Evolutionary conservation across 2,113 vertebrate species (phyloP).

Genomic region (Toxostoma redivivum): DNA sequence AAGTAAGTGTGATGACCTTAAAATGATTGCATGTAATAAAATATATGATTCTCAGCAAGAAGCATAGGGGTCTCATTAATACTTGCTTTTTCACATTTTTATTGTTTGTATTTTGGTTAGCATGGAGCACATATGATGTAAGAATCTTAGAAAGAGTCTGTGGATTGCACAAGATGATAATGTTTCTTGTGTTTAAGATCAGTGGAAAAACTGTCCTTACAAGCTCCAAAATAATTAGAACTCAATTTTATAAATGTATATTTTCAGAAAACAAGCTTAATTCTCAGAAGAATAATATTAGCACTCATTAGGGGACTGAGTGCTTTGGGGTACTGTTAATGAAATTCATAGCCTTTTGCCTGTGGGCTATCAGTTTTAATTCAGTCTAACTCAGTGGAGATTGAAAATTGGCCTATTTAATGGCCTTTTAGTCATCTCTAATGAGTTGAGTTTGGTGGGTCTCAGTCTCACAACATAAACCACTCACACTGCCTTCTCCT

Average conservation of each 20-base stretch:
- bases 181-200: not conserved
- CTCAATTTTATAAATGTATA: slow-evolving; percentile 36
- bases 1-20: not conserved
- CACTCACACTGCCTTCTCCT: not conserved
- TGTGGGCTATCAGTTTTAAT: slow-evolving; percentile 46
- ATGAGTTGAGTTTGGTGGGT: slow-evolving; percentile 18
- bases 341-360: slow-evolving; percentile 51
- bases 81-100: not conserved
- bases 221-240: slow-evolving; percentile 1
- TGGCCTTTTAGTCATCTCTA: slow-evolving; percentile 5
- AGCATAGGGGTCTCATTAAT: not conserved
- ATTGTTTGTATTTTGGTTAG: not conserved
- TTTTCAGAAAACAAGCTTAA: slow-evolving; percentile 59
- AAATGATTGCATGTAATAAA: not conserved
- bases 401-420: slow-evolving; percentile 50
- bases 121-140: not conserved
- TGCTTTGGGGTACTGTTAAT: slow-evolving; percentile 39
- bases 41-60: not conserved
- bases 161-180: not conserved
- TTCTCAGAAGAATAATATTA: slow-evolving; percentile 55
- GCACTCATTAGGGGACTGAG: slow-evolving; percentile 32
- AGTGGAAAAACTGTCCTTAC: not conserved
- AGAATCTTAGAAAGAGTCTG: not conserved
- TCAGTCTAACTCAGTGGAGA: slow-evolving; percentile 17
- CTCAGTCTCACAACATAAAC: not conserved